Evolutionary conservation across 2,113 vertebrate genomes (phyloP).

Genomic region (Ptilorrhoa leucosticta): DNA sequence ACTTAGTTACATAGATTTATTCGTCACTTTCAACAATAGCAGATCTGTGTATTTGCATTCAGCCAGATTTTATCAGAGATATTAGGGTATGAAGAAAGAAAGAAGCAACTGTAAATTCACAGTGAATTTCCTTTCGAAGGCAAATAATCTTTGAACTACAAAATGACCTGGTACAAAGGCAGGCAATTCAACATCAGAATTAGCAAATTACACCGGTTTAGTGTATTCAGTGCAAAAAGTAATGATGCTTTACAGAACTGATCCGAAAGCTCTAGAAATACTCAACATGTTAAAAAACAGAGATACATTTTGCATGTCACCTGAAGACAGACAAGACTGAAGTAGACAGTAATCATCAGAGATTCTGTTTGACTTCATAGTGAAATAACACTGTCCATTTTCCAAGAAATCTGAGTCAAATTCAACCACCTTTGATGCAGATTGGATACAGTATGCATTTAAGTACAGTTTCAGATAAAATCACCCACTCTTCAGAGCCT

Average conservation of each 20-base stretch:
- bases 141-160: neutral
- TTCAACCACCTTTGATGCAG: neutral
- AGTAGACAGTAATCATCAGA: neutral
- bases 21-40: neutral
- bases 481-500: neutral
- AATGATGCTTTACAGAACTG: neutral
- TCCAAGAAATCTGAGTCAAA: neutral
- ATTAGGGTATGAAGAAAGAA: neutral
- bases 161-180: neutral
- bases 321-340: neutral
- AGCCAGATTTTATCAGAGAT: neutral
- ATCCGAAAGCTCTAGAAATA: neutral
- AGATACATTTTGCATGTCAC: neutral
- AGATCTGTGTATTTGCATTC: neutral
- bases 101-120: neutral
- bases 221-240: neutral
- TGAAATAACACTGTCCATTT: neutral
- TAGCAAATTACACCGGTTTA: neutral
- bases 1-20: neutral
- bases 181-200: neutral
- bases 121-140: neutral
- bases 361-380: neutral
- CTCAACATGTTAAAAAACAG: neutral
- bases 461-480: neutral
- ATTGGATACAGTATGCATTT: accelerated